Conservation (phyloP, 2,797 vertebrate species). For the Discoglossus pictus region DNA sequence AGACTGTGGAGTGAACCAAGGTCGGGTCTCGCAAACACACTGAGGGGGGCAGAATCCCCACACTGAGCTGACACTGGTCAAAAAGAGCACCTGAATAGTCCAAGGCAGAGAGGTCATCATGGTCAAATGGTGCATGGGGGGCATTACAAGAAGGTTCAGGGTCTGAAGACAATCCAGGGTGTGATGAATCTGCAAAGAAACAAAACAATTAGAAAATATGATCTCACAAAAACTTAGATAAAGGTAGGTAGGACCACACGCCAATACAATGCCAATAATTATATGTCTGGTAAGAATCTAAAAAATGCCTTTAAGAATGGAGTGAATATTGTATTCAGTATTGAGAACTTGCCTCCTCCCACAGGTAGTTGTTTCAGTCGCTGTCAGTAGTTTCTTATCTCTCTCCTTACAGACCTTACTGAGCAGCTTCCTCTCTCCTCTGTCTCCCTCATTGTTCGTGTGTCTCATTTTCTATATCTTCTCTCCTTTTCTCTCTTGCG, state of each 20-base stretch:
- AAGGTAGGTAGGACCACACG: too few species aligned
- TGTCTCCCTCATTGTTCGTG: too few species aligned
- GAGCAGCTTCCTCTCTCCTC: too few species aligned
- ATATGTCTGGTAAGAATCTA: background rate
- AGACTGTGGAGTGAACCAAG: slow-evolving; percentile 83
- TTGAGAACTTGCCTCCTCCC: background rate
- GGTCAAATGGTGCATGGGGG: background rate
- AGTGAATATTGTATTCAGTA: background rate
- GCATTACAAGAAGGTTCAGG: background rate
- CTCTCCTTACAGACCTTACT: too few species aligned
- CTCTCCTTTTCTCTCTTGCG: too few species aligned
- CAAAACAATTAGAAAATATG: background rate
- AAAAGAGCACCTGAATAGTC: slow-evolving; percentile 1
- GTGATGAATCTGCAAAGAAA: background rate
- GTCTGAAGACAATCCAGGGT: background rate
- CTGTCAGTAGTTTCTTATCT: too few species aligned
- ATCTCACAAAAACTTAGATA: too few species aligned
- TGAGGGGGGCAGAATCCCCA: slow-evolving; percentile 70
- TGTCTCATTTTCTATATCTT: too few species aligned
- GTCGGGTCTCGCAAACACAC: slow-evolving; percentile 81
- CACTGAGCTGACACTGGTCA: slow-evolving; percentile 1
- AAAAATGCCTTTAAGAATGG: too few species aligned
- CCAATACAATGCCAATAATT: too few species aligned
- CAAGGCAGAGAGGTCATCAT: slow-evolving; percentile 7
- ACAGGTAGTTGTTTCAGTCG: too few species aligned